Percentiles rank a stretch among this genome's conserved stretches.
phyloP scores from a whole-genome alignment of 30 jellyfish, hydroid and myxozoan species.

The Aurelia coerulea region DNA sequence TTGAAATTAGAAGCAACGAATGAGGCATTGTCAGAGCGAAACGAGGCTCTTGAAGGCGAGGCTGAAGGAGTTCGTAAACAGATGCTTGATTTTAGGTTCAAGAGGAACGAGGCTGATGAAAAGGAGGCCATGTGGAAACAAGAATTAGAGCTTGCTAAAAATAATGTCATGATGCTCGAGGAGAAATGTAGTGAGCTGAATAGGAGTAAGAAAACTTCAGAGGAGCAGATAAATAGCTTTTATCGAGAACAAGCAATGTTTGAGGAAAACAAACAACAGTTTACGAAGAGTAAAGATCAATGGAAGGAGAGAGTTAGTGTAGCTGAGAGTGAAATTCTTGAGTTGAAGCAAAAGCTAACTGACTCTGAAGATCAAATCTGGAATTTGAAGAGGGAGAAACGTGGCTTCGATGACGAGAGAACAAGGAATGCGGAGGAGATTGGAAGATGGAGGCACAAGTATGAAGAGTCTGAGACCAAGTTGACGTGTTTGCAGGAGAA shows the following conservation, averaged over 20 bases:
- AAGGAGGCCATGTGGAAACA: slow-evolving; percentile 46
- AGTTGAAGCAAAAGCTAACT: slow-evolving; percentile 9
- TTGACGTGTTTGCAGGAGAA: slow-evolving; percentile 42
- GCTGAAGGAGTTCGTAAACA: slow-evolving; percentile 48
- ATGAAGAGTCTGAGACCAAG: slow-evolving; percentile 34
- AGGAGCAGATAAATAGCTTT: slow-evolving; percentile 2
- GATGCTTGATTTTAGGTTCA: slow-evolving; percentile 43
- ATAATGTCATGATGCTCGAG: slow-evolving; percentile 40
- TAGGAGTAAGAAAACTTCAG: slow-evolving; percentile 12
- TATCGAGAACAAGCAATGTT: slow-evolving; percentile 13
- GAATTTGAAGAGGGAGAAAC: slow-evolving; percentile 36
- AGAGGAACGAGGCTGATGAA: slow-evolving; percentile 44
- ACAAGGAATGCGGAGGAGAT: slow-evolving; percentile 42
- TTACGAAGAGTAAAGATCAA: slow-evolving; percentile 1
- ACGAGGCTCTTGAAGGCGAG: slow-evolving; percentile 67
- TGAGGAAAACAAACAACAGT: slow-evolving; percentile 21
- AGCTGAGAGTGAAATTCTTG: slow-evolving; percentile 35
- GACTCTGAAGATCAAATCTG: slow-evolving; percentile 59
- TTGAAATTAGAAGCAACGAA: slow-evolving; percentile 64
- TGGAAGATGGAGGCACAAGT: slow-evolving; percentile 28
- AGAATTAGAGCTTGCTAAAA: slow-evolving; percentile 56
- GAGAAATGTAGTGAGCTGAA: slow-evolving; percentile 33
- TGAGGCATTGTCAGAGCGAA: slow-evolving; percentile 54
- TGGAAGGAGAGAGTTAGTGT: slow-evolving; percentile 36
- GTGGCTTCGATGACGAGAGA: slow-evolving; percentile 30